A percentile compares a stretch with the other conserved stretches of the same genome.
These are phyloP conservation scores for Graphium colonna DNA, from an alignment of 2,888 invertebrate species.

Conservation along the genomic window DNA sequence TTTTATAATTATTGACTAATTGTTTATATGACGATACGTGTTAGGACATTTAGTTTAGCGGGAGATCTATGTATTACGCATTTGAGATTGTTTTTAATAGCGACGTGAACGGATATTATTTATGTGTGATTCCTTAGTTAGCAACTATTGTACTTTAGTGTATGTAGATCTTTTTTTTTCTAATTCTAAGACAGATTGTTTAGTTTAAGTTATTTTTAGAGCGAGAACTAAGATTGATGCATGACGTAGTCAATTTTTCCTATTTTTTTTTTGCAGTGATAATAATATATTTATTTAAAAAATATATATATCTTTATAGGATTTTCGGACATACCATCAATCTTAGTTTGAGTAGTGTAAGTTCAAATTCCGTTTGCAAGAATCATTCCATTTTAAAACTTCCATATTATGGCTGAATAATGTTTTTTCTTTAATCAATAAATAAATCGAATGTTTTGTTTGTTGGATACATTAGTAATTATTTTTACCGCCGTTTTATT, in stretches of 20 bases:
- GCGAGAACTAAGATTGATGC: conserved; percentile 40
- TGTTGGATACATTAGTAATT: not conserved
- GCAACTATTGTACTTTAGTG: conserved; percentile 54
- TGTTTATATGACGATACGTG: conserved; percentile 64
- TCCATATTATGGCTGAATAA: conserved; percentile 41
- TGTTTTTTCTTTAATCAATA: conserved; percentile 6
- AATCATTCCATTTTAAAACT: conserved; percentile 69
- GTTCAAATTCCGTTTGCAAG: conserved; percentile 43
- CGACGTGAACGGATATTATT: conserved; percentile 69
- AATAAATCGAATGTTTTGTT: not conserved
- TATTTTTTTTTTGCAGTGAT: conserved; percentile 30
- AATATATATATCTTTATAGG: conserved; percentile 24
- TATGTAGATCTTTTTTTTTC: conserved; percentile 53
- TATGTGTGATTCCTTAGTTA: conserved; percentile 75
- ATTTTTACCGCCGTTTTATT: conserved; percentile 5
- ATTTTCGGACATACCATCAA: conserved; percentile 45
- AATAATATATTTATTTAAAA: conserved; percentile 31
- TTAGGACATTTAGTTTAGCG: conserved; percentile 50
- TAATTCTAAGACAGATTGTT: conserved; percentile 30
- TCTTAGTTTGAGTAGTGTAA: conserved; percentile 39
- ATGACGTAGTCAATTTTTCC: conserved; percentile 28
- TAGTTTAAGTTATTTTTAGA: conserved; percentile 33
- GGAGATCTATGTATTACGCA: conserved; percentile 47
- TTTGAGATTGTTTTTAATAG: conserved; percentile 69
- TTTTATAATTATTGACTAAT: conserved; percentile 47